Conservation (phyloP, 2,888 invertebrate species). For the Pristionchus mayeri region DNA sequence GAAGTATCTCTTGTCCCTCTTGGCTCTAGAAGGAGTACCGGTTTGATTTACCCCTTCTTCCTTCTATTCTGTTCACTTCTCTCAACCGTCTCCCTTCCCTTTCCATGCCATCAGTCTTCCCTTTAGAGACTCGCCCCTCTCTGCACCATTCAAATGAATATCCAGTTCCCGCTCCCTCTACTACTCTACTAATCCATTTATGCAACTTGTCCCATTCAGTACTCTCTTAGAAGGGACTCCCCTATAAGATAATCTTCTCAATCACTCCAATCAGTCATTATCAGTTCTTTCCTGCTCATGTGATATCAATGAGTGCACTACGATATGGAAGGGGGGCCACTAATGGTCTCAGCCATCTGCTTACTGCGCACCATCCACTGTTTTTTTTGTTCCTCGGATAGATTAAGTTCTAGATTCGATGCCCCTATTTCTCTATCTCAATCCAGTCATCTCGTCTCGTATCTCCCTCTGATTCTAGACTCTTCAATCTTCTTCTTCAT, state of each 20-base stretch:
- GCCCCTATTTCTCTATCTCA: background rate
- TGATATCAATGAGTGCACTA: slow-evolving; percentile 8
- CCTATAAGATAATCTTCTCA: background rate
- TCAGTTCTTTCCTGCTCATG: slow-evolving; percentile 19
- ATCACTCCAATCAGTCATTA: slow-evolving; percentile 4
- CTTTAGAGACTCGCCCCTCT: slow-evolving; percentile 26
- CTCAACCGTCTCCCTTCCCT: background rate
- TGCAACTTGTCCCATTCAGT: background rate
- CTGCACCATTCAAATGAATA: slow-evolving; percentile 34
- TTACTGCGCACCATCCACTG: background rate
- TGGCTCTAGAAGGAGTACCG: background rate
- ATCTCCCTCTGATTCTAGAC: slow-evolving; percentile 27
- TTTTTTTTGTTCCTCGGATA: background rate
- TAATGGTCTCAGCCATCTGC: background rate
- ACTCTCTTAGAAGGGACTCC: background rate
- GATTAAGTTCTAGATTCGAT: background rate
- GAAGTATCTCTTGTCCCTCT: slow-evolving; percentile 5
- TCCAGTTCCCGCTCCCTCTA: slow-evolving; percentile 21
- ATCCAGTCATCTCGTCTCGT: background rate
- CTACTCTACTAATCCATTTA: slow-evolving; percentile 26
- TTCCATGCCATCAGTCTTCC: slow-evolving; percentile 36
- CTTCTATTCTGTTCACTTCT: background rate
- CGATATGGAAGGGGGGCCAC: too few species aligned
- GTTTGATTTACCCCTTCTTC: slow-evolving; percentile 17
- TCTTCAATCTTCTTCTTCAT: slow-evolving; percentile 19